Percentiles rank a stretch among this genome's conserved stretches.
Evolutionary conservation across 2,113 vertebrate species (phyloP).

Genomic region (Melanerpes aurifrons): DNA sequence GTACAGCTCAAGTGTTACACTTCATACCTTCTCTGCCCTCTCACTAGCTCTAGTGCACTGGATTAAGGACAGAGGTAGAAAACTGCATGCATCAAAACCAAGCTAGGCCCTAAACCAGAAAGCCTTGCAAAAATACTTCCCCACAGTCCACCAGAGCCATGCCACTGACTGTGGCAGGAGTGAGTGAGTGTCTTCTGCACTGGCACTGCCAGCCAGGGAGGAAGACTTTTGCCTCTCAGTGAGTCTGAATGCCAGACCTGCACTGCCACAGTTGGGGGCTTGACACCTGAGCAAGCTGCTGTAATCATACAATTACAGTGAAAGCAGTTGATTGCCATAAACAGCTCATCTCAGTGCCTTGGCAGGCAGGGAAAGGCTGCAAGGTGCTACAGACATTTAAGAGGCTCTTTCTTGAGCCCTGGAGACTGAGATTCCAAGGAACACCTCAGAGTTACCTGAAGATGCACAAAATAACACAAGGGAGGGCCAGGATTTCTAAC

Average conservation of each 20-base stretch:
- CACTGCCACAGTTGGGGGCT: not conserved
- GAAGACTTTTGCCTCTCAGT: not conserved
- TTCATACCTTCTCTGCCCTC: not conserved
- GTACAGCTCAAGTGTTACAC: not conserved
- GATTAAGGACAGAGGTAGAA: not conserved
- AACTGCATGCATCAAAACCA: not conserved
- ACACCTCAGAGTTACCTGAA: not conserved
- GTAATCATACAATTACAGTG: not conserved
- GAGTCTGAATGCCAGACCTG: not conserved
- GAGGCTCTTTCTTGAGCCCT: not conserved
- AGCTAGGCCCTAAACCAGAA: not conserved
- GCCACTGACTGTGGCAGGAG: not conserved
- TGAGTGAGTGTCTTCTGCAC: not conserved
- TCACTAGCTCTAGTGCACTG: not conserved
- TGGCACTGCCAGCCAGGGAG: not conserved
- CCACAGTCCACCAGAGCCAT: not conserved
- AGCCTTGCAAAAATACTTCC: not conserved
- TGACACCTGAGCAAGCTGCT: not conserved
- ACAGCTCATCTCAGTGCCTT: not conserved
- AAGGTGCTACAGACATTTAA: not conserved
- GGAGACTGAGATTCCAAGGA: not conserved
- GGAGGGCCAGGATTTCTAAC: not conserved
- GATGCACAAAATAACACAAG: not conserved
- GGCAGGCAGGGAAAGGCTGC: not conserved
- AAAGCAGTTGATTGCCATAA: not conserved